Evolutionary conservation across 2,113 vertebrate species (phyloP).

Genomic region (Cynoglossus semilaevis): DNA sequence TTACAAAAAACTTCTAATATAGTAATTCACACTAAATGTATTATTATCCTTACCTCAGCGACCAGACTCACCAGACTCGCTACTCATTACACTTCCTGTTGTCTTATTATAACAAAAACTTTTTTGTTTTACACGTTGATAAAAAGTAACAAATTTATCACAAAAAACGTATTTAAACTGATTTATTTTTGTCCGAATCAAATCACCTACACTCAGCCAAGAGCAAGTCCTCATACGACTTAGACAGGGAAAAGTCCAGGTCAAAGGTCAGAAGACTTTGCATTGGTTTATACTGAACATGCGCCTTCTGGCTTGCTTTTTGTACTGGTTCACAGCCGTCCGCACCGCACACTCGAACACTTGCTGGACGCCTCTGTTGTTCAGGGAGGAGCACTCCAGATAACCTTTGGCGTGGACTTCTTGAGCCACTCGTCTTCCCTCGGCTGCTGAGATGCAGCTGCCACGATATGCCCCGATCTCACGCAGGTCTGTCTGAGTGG

Average conservation of each 20-base stretch:
- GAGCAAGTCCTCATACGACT: conserved; percentile 1
- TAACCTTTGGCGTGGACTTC: conserved; percentile 90
- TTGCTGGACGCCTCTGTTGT: conserved; percentile 91
- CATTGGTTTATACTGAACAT: conserved; percentile 87
- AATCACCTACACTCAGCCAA: no score
- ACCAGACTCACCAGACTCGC: no score
- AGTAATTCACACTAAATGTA: no score
- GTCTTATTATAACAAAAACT: no score
- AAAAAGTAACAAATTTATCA: no score
- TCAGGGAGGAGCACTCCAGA: conserved; percentile 91
- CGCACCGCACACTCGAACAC: conserved; percentile 94
- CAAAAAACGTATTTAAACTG: no score
- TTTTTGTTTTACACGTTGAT: no score
- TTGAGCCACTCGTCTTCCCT: conserved; percentile 86
- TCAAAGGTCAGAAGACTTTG: conserved; percentile 81
- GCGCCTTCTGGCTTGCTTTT: conserved; percentile 78
- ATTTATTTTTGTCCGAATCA: no score
- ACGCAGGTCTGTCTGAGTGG: conserved; percentile 92
- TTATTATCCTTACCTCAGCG: no score
- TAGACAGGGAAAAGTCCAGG: background rate
- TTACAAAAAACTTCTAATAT: no score
- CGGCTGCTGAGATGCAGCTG: conserved; percentile 76
- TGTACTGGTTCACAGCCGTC: conserved; percentile 84
- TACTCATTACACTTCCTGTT: no score
- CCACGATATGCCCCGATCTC: conserved; percentile 79